phyloP scores from a whole-genome alignment of 2,888 invertebrate genomes.

The Xylocampa areola region DNA sequence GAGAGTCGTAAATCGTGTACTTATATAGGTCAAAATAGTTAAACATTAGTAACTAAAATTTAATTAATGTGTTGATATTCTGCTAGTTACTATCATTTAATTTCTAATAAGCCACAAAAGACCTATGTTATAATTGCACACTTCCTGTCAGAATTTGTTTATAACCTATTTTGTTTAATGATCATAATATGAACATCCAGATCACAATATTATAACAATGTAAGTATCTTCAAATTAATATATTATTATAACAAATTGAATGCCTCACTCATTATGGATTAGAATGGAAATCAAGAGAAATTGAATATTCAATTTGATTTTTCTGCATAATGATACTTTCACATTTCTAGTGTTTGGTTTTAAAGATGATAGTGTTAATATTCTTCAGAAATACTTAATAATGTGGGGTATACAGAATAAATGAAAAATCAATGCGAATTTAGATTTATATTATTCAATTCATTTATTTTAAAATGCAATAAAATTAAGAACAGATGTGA shows the following conservation, averaged over 20 bases:
- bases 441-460: too few species aligned
- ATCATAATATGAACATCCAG: constrained; percentile 15
- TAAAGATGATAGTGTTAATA: too few species aligned
- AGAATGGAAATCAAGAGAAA: constrained; percentile 14
- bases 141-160: constrained; percentile 43
- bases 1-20: constrained; percentile 28
- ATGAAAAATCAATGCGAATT: too few species aligned
- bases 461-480: too few species aligned
- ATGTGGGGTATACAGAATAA: too few species aligned
- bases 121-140: not conserved
- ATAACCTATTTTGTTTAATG: constrained; percentile 48
- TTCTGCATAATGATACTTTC: constrained; percentile 35
- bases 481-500: too few species aligned
- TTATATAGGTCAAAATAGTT: constrained; percentile 52
- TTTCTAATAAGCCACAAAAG: constrained; percentile 1
- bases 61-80: constrained; percentile 11
- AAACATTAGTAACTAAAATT: constrained; percentile 7
- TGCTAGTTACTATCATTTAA: constrained; percentile 7
- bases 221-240: constrained; percentile 13
- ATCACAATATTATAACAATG: constrained; percentile 19
- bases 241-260: constrained; percentile 25
- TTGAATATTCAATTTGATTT: constrained; percentile 36
- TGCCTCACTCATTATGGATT: constrained; percentile 12
- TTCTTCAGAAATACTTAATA: too few species aligned
- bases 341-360: constrained; percentile 26